Evolutionary conservation across 2,888 invertebrate species (phyloP).

Genomic region (Tuberolachnus salignus): DNA sequence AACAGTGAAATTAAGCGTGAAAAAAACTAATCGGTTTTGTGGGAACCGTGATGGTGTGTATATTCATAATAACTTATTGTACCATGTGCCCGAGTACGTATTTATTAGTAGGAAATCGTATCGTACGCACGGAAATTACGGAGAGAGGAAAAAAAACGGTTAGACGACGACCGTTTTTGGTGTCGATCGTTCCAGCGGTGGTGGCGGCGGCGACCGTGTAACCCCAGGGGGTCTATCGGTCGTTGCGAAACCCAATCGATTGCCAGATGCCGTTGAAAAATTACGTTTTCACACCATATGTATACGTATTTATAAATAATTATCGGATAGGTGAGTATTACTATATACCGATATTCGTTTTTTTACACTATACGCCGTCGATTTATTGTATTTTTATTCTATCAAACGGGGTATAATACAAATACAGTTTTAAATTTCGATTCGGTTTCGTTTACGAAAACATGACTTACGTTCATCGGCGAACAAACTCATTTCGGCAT

Average conservation of each 20-base stretch:
- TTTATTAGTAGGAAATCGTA: neutral
- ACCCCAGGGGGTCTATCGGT: neutral
- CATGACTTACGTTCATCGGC: no score
- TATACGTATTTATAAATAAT: neutral
- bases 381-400: neutral
- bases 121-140: neutral
- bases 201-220: neutral
- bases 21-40: neutral
- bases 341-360: neutral
- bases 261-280: constrained; percentile 37
- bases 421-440: neutral
- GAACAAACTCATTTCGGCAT: no score
- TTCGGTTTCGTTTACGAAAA: no score
- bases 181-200: neutral
- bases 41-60: neutral
- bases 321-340: no score
- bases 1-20: neutral
- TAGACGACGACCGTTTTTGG: neutral
- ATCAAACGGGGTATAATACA: neutral
- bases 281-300: constrained; percentile 8
- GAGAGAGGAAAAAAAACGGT: neutral
- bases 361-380: neutral
- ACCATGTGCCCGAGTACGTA: neutral
- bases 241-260: constrained; percentile 26
- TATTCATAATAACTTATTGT: no score